Evolutionary conservation across 2,888 invertebrate species (phyloP).

Genomic region (Suillia variegata): DNA sequence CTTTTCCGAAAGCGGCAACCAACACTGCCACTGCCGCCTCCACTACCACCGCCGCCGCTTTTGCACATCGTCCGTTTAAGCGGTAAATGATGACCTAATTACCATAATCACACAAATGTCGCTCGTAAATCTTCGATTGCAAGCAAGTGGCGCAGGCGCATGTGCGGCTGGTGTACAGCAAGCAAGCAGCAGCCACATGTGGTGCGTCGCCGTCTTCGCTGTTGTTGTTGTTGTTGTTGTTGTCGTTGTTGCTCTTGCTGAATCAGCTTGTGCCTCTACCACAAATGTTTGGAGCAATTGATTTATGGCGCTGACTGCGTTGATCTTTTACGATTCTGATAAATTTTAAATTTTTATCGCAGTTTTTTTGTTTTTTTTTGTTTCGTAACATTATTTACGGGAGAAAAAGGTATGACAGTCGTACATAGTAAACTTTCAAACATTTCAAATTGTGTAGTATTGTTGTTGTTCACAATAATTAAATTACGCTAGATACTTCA

Average conservation of each 20-base stretch:
- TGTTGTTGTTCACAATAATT: no score
- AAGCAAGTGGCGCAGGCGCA: background rate
- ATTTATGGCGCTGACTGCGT: background rate
- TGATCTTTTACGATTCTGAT: background rate
- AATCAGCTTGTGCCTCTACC: background rate
- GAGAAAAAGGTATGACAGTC: no score
- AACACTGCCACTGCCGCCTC: background rate
- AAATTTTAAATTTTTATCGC: background rate
- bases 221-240: no score
- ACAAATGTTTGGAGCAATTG: background rate
- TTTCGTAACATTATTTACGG: no score
- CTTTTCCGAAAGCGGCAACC: no score
- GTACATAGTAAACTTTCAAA: no score
- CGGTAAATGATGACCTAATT: conserved; percentile 49
- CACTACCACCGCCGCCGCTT: background rate
- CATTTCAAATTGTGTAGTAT: no score
- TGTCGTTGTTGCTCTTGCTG: conserved; percentile 18
- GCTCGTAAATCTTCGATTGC: conserved; percentile 34
- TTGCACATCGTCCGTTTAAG: background rate
- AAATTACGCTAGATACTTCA: no score
- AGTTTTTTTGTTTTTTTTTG: background rate
- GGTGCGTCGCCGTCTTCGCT: no score
- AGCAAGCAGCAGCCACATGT: background rate
- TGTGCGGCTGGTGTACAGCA: background rate
- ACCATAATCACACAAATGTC: conserved; percentile 45